phyloP scores from a whole-genome alignment of 2,113 vertebrate genomes.

The Malurus cyaneus region DNA sequence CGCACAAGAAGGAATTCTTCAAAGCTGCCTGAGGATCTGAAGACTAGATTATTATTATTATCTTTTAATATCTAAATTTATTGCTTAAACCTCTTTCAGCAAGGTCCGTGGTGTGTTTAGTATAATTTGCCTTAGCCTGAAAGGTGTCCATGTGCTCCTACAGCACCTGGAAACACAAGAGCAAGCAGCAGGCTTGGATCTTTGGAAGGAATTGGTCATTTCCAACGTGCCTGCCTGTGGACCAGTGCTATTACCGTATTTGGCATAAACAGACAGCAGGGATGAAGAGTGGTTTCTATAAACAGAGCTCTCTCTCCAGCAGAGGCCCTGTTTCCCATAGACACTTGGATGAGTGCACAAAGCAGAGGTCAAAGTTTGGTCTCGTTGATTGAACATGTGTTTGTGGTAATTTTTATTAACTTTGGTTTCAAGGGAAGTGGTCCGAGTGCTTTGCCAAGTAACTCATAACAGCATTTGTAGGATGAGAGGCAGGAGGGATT shows the following conservation, averaged over 20 bases:
- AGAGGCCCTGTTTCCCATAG: conserved; percentile 2
- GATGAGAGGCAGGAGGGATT: not conserved
- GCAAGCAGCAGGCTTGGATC: not conserved
- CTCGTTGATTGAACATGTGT: not conserved
- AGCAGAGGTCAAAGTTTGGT: not conserved
- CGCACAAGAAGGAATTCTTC: not conserved
- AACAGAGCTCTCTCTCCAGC: not conserved
- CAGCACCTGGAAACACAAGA: not conserved
- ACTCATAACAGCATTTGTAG: not conserved
- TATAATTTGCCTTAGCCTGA: not conserved
- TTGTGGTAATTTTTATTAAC: conserved; percentile 7
- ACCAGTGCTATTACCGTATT: not conserved
- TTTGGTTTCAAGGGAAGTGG: not conserved
- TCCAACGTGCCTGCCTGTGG: not conserved
- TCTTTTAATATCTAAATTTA: not conserved
- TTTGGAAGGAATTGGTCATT: not conserved
- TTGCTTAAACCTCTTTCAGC: not conserved
- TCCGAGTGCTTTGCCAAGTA: not conserved
- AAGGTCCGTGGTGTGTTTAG: not conserved
- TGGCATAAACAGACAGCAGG: conserved; percentile 12
- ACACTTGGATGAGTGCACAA: not conserved
- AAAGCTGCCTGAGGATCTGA: not conserved
- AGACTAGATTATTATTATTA: not conserved
- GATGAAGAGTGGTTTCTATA: not conserved
- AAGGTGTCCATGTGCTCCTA: not conserved